phyloP scores from a whole-genome alignment of 1,140 invertebrate genomes.

The Pentalonia nigronervosa region DNA sequence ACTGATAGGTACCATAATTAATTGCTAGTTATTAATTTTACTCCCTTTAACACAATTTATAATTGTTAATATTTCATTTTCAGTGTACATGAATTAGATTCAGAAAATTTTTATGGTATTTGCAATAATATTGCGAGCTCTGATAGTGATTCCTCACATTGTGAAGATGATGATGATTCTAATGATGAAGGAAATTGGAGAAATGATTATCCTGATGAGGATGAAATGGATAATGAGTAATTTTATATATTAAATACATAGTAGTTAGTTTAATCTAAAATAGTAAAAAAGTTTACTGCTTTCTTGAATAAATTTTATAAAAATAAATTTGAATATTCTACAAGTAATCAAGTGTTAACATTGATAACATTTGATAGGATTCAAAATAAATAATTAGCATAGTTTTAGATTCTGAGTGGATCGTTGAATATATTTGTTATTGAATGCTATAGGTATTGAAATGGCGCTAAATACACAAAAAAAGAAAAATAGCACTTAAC shows the following conservation, averaged over 20 bases:
- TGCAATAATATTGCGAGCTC: not conserved
- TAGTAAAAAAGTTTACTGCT: not conserved
- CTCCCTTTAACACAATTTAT: not conserved
- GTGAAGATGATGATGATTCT: conserved; percentile 63
- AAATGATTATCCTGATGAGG: conserved; percentile 64
- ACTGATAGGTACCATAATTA: conserved; percentile 44
- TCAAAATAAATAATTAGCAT: no score
- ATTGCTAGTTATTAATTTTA: not conserved
- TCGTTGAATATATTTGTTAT: no score
- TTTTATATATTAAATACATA: not conserved
- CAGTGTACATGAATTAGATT: conserved; percentile 56
- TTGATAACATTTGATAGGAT: no score
- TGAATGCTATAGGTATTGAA: no score
- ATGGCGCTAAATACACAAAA: no score
- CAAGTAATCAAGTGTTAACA: no score
- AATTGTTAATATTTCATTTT: conserved; percentile 1
- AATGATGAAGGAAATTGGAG: conserved; percentile 64
- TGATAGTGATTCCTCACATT: conserved; percentile 42
- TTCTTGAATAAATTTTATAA: not conserved
- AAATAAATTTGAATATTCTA: not conserved
- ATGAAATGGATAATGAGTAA: conserved; percentile 58
- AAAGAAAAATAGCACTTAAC: no score
- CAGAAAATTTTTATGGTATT: conserved; percentile 48
- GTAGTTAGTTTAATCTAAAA: not conserved
- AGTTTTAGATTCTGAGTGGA: no score